phyloP scores from a whole-genome alignment of 2,113 vertebrate species.

The Romanogobio albipinnatus region DNA sequence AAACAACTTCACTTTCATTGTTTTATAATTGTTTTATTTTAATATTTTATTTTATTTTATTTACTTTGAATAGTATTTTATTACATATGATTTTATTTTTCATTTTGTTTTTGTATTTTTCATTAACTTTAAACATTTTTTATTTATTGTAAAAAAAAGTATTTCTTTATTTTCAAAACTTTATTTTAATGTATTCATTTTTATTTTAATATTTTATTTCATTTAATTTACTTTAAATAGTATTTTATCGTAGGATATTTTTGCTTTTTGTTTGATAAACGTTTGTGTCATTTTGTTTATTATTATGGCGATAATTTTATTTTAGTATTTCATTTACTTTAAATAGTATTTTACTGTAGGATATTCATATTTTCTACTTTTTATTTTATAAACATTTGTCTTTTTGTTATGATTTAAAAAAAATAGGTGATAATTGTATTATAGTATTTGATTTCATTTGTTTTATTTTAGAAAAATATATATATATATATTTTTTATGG shows the following conservation, averaged over 20 bases:
- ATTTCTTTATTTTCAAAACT: too few species aligned
- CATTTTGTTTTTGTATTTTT: too few species aligned
- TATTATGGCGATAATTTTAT: background rate
- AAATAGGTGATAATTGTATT: background rate
- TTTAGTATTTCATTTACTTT: background rate
- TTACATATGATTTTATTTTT: too few species aligned
- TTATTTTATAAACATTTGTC: background rate
- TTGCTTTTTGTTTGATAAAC: background rate
- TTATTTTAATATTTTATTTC: background rate
- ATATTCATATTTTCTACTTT: background rate
- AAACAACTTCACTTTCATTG: too few species aligned
- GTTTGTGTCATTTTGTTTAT: background rate
- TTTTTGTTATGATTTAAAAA: background rate
- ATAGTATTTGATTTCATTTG: background rate
- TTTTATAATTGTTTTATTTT: too few species aligned
- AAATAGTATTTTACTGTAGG: background rate
- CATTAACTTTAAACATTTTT: too few species aligned
- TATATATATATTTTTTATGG: too few species aligned
- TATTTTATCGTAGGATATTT: background rate
- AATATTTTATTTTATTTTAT: background rate
- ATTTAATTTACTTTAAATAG: background rate
- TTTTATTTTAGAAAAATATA: background rate
- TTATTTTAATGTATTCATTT: background rate
- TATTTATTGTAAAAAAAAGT: too few species aligned
- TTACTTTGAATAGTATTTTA: background rate